Percentiles rank a stretch among this genome's conserved stretches.
phyloP scores from a whole-genome alignment of 30 jellyfish, hydroid and myxozoan genomes.

The Cassiopea xamachana region DNA sequence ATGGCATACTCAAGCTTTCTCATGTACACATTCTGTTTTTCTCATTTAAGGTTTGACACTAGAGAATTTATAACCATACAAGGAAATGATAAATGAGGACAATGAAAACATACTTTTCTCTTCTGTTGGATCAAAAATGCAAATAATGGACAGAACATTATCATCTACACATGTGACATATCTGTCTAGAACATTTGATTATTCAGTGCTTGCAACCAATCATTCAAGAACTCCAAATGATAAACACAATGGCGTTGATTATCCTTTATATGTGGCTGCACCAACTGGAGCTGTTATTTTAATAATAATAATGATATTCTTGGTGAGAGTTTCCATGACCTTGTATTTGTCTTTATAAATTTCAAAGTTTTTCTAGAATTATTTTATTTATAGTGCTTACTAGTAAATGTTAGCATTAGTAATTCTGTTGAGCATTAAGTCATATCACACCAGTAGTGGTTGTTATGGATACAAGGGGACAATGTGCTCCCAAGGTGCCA shows the following conservation, averaged over 20 bases:
- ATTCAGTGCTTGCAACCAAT: neutral
- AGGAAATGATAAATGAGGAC: neutral
- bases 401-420: no score
- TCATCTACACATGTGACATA: neutral
- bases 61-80: neutral
- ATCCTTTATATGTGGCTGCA: conserved; percentile 16
- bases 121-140: neutral
- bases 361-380: neutral
- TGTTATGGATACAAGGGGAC: no score
- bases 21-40: no score
- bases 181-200: neutral
- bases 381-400: no score
- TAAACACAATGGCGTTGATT: neutral
- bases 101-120: neutral
- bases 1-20: no score
- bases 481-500: no score
- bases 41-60: neutral
- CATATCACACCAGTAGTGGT: no score
- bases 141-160: neutral
- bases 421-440: no score
- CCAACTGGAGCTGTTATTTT: conserved; percentile 26
- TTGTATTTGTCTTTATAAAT: neutral
- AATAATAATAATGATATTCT: neutral
- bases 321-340: conserved; percentile 18
- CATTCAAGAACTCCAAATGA: neutral